Evolutionary conservation across 2,797 vertebrate genomes (phyloP).

Genomic region (Pampus argenteus): DNA sequence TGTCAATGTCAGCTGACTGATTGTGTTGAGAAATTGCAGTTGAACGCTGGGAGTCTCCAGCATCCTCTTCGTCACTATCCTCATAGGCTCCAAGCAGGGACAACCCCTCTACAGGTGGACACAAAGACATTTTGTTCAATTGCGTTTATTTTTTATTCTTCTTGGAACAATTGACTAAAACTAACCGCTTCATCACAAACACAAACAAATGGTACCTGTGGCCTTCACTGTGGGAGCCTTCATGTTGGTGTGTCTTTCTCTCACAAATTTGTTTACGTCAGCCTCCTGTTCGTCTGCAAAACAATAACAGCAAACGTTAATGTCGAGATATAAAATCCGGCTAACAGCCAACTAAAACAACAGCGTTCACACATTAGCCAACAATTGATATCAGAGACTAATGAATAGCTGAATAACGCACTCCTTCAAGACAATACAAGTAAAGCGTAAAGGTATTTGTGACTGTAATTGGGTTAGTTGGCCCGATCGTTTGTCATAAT

Average conservation of each 20-base stretch:
- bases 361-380: too few relatives aligned
- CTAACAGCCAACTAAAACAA: background rate
- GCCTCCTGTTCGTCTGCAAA: slow-evolving; percentile 89
- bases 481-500: rapidly evolving
- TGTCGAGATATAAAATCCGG: background rate
- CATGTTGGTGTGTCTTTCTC: slow-evolving; percentile 76
- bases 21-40: slow-evolving; percentile 83
- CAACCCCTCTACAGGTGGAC: slow-evolving; percentile 87
- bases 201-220: slow-evolving; percentile 85
- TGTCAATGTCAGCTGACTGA: slow-evolving; percentile 92
- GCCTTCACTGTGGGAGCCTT: slow-evolving; percentile 89
- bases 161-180: background rate
- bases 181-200: background rate
- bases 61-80: slow-evolving; percentile 97
- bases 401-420: background rate
- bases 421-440: background rate
- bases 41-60: slow-evolving; percentile 58
- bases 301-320: background rate
- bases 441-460: background rate
- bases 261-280: slow-evolving; percentile 82
- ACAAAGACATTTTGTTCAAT: background rate
- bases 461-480: rapidly evolving
- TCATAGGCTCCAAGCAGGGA: slow-evolving; percentile 96
- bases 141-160: rapidly evolving
- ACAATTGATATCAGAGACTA: background rate